Conservation (phyloP, 2,797 vertebrate genomes). For the Tangara arthus region DNA sequence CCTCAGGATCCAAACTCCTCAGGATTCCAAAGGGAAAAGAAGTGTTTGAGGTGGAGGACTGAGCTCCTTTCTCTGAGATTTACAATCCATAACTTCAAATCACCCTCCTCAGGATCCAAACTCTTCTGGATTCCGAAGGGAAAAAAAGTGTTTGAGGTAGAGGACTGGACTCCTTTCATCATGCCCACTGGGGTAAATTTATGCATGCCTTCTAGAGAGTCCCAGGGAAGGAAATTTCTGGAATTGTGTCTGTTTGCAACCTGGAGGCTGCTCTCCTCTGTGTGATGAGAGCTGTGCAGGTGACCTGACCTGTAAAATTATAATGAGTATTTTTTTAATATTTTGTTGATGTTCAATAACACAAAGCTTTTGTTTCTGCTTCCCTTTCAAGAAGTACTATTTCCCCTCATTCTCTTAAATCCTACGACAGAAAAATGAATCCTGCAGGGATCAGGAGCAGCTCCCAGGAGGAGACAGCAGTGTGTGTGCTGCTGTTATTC, state of each 20-base stretch:
- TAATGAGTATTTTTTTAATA: background rate
- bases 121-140: background rate
- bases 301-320: background rate
- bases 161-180: background rate
- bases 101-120: background rate
- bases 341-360: background rate
- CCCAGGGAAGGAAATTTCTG: background rate
- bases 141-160: background rate
- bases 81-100: background rate
- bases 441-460: background rate
- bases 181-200: background rate
- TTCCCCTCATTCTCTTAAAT: background rate
- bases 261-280: background rate
- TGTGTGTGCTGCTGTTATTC: background rate
- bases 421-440: background rate
- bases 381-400: background rate
- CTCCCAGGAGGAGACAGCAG: background rate
- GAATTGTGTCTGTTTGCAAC: background rate
- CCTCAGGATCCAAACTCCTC: background rate
- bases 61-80: background rate
- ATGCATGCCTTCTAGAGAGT: background rate
- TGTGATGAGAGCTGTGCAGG: background rate
- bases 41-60: background rate
- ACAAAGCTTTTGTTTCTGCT: background rate
- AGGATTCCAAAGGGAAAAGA: background rate